phyloP scores from a whole-genome alignment of 1,140 invertebrate species.

The Brachionus plicatilis region DNA sequence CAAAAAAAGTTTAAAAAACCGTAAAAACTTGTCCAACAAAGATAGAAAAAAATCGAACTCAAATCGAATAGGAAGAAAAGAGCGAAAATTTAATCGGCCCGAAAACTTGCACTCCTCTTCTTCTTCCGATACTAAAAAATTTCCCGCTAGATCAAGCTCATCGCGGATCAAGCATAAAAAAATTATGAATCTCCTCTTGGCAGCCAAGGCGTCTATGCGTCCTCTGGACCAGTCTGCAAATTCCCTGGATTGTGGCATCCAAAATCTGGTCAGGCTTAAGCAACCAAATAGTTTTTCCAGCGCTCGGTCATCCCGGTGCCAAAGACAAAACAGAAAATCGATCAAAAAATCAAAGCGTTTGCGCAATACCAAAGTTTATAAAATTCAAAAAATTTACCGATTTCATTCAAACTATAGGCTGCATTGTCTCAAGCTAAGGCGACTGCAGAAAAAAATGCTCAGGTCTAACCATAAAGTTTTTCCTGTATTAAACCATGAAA shows the following conservation, averaged over 20 bases:
- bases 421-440: conserved; percentile 7
- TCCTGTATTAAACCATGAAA: neutral
- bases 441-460: conserved; percentile 21
- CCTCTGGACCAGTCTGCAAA: neutral
- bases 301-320: neutral
- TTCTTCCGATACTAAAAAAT: conserved; percentile 7
- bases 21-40: neutral
- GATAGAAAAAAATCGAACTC: neutral
- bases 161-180: neutral
- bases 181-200: conserved; percentile 5
- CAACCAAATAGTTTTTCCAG: neutral
- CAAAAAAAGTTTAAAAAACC: neutral
- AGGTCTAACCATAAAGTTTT: neutral
- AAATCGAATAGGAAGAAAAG: neutral
- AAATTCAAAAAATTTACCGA: conserved; percentile 19
- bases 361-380: neutral
- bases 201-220: neutral
- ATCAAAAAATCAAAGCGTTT: conserved; percentile 11
- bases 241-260: neutral
- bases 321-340: neutral
- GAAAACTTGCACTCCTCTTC: neutral
- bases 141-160: neutral
- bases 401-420: conserved; percentile 7
- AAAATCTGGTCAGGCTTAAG: neutral
- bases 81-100: neutral